These are phyloP conservation scores for Columbina picui DNA, from an alignment of 2,113 vertebrate genomes.

Conservation along the genomic window DNA sequence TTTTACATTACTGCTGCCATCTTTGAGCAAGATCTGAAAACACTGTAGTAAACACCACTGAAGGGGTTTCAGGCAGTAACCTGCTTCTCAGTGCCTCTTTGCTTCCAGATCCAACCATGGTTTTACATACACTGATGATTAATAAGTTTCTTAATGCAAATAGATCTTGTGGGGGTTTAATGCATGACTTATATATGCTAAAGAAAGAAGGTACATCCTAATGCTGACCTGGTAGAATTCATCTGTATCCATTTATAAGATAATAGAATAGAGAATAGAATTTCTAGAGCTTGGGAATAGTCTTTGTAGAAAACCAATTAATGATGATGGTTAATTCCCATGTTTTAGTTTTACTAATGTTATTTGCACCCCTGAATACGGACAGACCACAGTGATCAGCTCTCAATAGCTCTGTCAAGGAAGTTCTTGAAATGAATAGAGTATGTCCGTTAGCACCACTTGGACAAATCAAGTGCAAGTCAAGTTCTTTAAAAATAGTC, in stretches of 20 bases:
- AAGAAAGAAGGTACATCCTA: neutral
- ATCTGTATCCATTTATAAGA: neutral
- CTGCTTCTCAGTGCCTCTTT: neutral
- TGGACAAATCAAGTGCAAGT: neutral
- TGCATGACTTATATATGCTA: neutral
- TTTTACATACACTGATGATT: neutral
- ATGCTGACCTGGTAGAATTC: neutral
- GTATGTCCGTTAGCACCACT: neutral
- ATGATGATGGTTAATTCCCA: neutral
- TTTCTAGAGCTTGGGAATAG: neutral
- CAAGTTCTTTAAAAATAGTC: neutral
- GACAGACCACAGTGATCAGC: neutral
- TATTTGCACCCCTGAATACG: neutral
- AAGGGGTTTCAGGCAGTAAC: neutral
- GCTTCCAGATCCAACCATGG: neutral
- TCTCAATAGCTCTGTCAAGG: neutral
- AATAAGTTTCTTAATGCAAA: neutral
- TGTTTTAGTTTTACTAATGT: neutral
- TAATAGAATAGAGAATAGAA: neutral
- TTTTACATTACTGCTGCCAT: neutral
- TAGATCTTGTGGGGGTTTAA: neutral
- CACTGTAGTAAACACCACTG: neutral
- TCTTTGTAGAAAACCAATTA: neutral
- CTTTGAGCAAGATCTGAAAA: neutral
- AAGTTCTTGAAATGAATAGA: neutral